Base-by-base conservation (phyloP, 2,797 vertebrate species). In the Alcedo atthis region DNA sequence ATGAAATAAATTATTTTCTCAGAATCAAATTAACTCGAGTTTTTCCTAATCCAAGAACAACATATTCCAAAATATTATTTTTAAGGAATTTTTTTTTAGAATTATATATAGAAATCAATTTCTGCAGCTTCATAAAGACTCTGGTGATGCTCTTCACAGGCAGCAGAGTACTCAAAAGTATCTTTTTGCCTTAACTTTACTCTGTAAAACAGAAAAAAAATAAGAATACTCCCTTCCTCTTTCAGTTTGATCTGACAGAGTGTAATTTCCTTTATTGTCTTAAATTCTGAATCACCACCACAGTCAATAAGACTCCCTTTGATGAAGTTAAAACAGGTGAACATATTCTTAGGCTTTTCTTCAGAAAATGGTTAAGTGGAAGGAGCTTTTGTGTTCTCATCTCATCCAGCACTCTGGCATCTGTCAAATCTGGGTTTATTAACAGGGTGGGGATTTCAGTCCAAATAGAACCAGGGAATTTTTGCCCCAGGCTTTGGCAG, bases 381-480 rank as follows among this genome's bases (percentile, higher is more conserved):
- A 86, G 24, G 42, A 74, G 35, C 5, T 62, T 78, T 51, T 75
- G 25, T 66, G 67, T 49, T 73, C 63, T 3, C 4, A 48, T 66
- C 70, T 67, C 63, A 9, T 67, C 63, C 83, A 63, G 35, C 2
- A 1, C 19, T 30, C 45, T 1, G 13, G 33, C 70, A 88, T 85
- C 78, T 89, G 55, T 66, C 85, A 91, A 70, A 85, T 16, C 32
- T 91, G 76, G 48, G 55, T 64, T 83, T 85, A 75, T 87, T 91
- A 87, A 79, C 10, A 78, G 66, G 62, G 73, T 64, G 18, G 32
- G 59, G 45, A 73, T 73, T 78, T 71, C 14, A 68, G 69, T 85
- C 79, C 58, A 79, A 91, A 87, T 25, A 78, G 17, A 87, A 82
- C 17, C 32, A 83, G 62, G 22, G 49, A 64, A 87, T 54, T 77